phyloP scores from a whole-genome alignment of 2,113 vertebrate species.

The Bubo bubo region DNA sequence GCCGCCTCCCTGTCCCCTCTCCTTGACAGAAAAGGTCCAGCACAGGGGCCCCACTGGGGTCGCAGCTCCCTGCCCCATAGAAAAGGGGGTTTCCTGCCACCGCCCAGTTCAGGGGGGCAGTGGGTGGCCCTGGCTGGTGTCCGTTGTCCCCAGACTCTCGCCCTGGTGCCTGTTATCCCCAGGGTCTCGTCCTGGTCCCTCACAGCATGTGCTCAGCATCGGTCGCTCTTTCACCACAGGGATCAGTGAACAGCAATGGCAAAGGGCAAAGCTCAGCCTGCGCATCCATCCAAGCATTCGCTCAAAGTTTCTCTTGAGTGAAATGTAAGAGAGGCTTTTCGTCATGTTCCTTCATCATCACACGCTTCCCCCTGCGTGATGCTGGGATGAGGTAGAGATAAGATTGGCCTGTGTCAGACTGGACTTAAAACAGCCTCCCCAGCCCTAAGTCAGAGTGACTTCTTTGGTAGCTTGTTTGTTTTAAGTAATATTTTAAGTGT shows the following conservation, averaged over 20 bases:
- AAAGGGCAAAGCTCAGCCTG: background rate
- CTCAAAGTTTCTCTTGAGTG: rapidly evolving
- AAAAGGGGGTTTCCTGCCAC: background rate
- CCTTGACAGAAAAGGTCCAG: background rate
- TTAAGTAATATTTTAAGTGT: background rate
- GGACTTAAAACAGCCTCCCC: background rate
- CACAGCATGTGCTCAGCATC: background rate
- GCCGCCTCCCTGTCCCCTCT: background rate
- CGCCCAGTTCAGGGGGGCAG: background rate
- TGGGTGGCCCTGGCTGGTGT: background rate
- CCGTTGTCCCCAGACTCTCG: background rate
- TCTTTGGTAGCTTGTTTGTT: background rate
- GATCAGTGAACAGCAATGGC: background rate
- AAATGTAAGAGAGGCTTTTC: background rate
- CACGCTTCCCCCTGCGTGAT: background rate
- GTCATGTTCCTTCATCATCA: background rate
- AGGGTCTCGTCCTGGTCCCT: background rate
- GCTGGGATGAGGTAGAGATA: background rate
- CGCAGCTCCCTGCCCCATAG: background rate
- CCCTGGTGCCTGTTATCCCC: background rate
- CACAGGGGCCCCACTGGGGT: background rate
- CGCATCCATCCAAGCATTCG: rapidly evolving
- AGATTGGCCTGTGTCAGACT: background rate
- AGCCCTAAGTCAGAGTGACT: background rate
- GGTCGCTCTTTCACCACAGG: rapidly evolving